Conservation (phyloP, 2,888 invertebrate species). For the Phalera bucephala region DNA sequence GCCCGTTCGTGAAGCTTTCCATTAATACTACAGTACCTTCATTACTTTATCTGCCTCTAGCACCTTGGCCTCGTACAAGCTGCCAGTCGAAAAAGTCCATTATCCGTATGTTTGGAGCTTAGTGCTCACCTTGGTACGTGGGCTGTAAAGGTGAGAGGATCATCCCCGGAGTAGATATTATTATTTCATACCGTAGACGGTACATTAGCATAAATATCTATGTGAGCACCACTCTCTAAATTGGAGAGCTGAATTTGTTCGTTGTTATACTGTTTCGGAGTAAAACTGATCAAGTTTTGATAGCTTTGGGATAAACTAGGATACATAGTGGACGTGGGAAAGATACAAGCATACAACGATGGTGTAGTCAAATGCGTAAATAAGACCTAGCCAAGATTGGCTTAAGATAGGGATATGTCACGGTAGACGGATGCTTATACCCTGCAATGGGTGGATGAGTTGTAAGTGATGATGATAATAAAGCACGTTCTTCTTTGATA, state of each 20-base stretch:
- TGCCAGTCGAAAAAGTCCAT: conserved; percentile 36
- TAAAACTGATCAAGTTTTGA: no score
- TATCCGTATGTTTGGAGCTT: conserved; percentile 35
- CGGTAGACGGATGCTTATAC: no score
- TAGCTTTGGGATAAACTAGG: no score
- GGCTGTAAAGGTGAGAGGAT: conserved; percentile 22
- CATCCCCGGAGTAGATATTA: conserved; percentile 46
- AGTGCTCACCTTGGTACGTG: conserved; percentile 33
- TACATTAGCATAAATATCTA: conserved; percentile 62
- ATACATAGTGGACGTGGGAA: no score
- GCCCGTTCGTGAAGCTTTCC: background rate
- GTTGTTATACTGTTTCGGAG: conserved; percentile 1
- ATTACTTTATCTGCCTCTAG: conserved; percentile 1
- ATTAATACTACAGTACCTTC: background rate
- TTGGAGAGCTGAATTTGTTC: conserved; percentile 45
- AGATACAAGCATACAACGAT: no score
- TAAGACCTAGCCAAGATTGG: no score
- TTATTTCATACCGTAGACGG: conserved; percentile 60
- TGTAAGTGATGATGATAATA: no score
- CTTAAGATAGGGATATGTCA: no score
- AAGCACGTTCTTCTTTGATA: no score
- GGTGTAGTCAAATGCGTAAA: no score
- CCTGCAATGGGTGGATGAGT: no score
- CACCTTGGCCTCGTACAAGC: no score
- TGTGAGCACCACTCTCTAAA: conserved; percentile 44